Conservation (phyloP, 2,797 vertebrate genomes). For the Falco biarmicus region DNA sequence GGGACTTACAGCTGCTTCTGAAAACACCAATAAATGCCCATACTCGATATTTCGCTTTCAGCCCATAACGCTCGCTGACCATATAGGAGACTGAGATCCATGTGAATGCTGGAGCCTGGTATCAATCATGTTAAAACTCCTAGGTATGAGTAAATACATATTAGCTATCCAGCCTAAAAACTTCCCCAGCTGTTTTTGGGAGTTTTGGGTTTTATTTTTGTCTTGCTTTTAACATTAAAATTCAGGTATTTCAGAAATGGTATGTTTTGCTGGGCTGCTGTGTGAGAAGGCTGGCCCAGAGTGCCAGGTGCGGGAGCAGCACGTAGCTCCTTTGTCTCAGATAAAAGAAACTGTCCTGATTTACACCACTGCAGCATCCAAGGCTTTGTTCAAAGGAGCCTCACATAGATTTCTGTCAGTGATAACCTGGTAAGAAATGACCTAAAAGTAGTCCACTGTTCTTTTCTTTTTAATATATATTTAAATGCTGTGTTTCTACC, state of each 20-base stretch:
- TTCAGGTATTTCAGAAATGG: fast-evolving
- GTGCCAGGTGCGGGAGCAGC: background rate
- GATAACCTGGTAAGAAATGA: background rate
- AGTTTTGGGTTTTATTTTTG: background rate
- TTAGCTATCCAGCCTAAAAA: background rate
- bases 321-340: background rate
- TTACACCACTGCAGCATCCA: background rate
- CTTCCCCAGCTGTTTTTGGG: background rate
- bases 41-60: background rate
- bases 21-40: background rate
- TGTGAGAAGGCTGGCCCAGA: background rate
- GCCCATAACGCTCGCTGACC: background rate
- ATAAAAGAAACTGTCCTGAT: conserved; percentile 5
- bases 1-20: background rate
- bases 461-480: background rate
- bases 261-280: background rate
- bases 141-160: background rate
- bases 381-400: background rate
- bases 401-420: background rate
- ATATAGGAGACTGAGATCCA: fast-evolving
- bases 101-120: fast-evolving
- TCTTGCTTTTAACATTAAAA: background rate
- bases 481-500: conserved; percentile 25
- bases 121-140: background rate
- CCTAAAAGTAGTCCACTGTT: background rate